Conservation (phyloP, 1,140 invertebrate genomes). For the Musca domestica region DNA sequence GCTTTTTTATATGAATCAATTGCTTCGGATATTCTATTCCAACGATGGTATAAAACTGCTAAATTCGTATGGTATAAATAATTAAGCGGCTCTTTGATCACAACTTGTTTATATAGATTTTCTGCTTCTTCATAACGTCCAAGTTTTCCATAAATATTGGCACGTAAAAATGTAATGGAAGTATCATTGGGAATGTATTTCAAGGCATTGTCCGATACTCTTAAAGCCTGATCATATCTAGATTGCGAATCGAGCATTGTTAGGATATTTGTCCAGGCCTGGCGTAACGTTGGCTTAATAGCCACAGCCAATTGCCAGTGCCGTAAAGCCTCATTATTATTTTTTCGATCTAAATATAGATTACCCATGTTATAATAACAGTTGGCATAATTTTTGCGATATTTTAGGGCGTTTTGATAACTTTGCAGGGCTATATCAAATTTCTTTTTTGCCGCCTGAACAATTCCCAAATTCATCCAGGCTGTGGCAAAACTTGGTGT, state of each 20-base stretch:
- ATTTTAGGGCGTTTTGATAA: conserved; percentile 72
- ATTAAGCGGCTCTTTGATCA: conserved; percentile 66
- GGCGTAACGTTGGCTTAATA: conserved; percentile 72
- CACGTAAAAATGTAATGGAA: conserved; percentile 80
- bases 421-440: too few relatives aligned
- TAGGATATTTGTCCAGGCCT: conserved; percentile 90
- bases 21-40: conserved; percentile 77
- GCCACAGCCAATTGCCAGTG: conserved; percentile 80
- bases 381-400: conserved; percentile 82
- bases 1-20: conserved; percentile 74
- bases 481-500: conserved; percentile 89
- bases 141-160: conserved; percentile 83
- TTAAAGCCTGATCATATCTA: conserved; percentile 65
- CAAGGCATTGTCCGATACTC: conserved; percentile 68
- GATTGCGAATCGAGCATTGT: conserved; percentile 83
- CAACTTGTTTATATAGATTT: conserved; percentile 73
- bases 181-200: conserved; percentile 68
- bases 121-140: conserved; percentile 76
- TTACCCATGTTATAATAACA: conserved; percentile 95
- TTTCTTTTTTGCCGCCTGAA: conserved; percentile 73
- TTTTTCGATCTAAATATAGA: conserved; percentile 64
- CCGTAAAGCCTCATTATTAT: conserved; percentile 59
- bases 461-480: conserved; percentile 98
- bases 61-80: conserved; percentile 81
- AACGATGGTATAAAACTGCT: conserved; percentile 88